phyloP scores from a whole-genome alignment of 2,797 vertebrate species.

The Lagocephalus sceleratus region DNA sequence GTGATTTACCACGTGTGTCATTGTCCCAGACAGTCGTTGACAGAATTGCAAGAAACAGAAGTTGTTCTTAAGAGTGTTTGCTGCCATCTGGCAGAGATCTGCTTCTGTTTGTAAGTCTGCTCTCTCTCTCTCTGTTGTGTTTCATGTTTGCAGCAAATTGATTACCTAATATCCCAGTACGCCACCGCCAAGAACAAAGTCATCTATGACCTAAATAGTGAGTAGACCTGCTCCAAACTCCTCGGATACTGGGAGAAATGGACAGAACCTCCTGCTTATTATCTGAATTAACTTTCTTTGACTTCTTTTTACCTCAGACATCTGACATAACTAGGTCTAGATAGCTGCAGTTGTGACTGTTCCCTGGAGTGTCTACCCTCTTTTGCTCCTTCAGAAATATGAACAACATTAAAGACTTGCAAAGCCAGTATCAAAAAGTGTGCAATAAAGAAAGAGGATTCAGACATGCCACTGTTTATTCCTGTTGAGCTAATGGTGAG shows the following conservation, averaged over 20 bases:
- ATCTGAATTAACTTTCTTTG: constrained; percentile 20
- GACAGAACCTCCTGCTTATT: constrained; percentile 29
- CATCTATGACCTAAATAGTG: constrained; percentile 88
- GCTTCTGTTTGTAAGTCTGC: constrained; percentile 14
- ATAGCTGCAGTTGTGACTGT: constrained; percentile 14
- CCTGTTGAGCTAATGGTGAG: constrained; percentile 23
- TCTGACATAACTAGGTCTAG: constrained; percentile 47
- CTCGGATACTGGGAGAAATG: constrained; percentile 25
- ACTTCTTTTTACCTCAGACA: constrained; percentile 35
- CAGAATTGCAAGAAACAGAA: neutral
- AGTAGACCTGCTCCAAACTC: constrained; percentile 66
- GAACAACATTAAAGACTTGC: constrained; percentile 23
- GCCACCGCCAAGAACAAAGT: constrained; percentile 85
- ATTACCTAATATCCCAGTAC: constrained; percentile 86
- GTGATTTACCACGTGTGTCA: too few relatives aligned
- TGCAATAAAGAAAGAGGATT: neutral
- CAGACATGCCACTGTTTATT: neutral
- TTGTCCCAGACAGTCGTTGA: neutral
- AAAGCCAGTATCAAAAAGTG: constrained; percentile 1
- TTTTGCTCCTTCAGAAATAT: constrained; percentile 14
- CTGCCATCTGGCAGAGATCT: neutral
- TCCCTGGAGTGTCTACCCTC: constrained; percentile 24
- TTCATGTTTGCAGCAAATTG: constrained; percentile 85
- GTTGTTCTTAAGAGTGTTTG: neutral
- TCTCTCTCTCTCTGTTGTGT: constrained; percentile 41